Base-by-base conservation (phyloP, 1,140 invertebrate species). In the Pseudomyrmex flavicornis region DNA sequence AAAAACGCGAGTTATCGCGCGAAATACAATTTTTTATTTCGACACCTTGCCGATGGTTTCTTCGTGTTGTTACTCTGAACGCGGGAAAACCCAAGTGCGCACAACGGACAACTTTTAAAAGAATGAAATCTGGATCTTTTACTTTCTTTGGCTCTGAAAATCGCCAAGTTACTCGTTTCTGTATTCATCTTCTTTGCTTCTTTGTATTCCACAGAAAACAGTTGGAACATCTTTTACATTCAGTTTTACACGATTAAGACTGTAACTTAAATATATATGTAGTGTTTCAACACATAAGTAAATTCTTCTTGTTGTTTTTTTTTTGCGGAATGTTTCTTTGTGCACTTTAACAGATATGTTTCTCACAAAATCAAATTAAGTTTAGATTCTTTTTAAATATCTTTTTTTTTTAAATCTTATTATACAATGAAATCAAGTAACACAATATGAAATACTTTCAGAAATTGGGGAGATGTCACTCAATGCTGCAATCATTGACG, bases 391-490 rank as follows among this genome's bases (percentile, higher is more conserved):
- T 13, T 48, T 75, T 15, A 7, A n/a, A 9, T 8, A 7, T 15
- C 8, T 50, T 17, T 59, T 4, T 17, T 4, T 70, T 44, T 20
- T n/a, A 5, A 26, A 26, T 35, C 13, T 12, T 54, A 26, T 22
- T 7, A 44, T 59, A 44, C n/a, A 48, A 26, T 1, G 22, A 1
- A 48, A 61, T 48, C 13, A 50, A 63, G 7, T 4, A 4, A 35
- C 35, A 35, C 1, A 4, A 26, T 65, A 13, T 12, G 9, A 70
- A 93, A 92, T 94, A 83, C 76, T 95, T 96, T 96, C 95, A 99
- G 98, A 98, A 98, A 96, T 97, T 98, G 90, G 98, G 98, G 92
- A 96, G 97, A 91, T 97, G 97, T 89, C 97, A 97, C 93, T 94
- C 94, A 83, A 96, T 95, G 89, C 95, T 99, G 72, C 97, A 97